A percentile compares a stretch with the other conserved stretches of the same genome.
Evolutionary conservation across 2,888 invertebrate genomes (phyloP).

Genomic region (Horisme vitalbata): DNA sequence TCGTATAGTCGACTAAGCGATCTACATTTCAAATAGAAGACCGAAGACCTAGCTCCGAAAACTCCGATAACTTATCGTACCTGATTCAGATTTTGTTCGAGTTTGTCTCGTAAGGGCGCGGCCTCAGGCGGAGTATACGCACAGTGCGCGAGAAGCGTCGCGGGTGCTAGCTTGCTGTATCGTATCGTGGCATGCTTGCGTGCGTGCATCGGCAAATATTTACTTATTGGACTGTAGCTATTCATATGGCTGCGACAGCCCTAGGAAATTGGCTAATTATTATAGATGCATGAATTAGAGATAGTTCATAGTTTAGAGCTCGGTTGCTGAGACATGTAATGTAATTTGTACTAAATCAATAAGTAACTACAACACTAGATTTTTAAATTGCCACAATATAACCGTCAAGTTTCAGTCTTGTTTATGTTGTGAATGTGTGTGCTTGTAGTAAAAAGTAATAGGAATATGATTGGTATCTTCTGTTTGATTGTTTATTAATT

Average conservation of each 20-base stretch:
- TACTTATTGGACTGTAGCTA: conserved; percentile 15
- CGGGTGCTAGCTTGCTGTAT: conserved; percentile 19
- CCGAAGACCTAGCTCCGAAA: too few species aligned
- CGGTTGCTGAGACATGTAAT: conserved; percentile 44
- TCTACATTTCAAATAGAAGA: too few species aligned
- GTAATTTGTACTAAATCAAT: conserved; percentile 32
- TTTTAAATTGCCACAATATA: conserved; percentile 5
- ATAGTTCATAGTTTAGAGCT: conserved; percentile 62
- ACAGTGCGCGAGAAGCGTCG: conserved; percentile 32
- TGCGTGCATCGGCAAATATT: conserved; percentile 26
- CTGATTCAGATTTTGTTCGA: conserved; percentile 32
- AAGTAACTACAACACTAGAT: conserved; percentile 20
- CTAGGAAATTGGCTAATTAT: conserved; percentile 48
- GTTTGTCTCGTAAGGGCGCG: conserved; percentile 6
- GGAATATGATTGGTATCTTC: conserved; percentile 10
- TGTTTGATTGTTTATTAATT: conserved; percentile 9
- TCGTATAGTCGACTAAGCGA: too few species aligned
- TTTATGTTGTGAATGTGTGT: conserved; percentile 19
- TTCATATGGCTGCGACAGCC: conserved; percentile 21
- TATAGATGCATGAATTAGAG: conserved; percentile 43
- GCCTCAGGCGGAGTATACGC: conserved; percentile 12
- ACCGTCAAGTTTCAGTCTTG: conserved; percentile 4
- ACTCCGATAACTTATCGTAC: conserved; percentile 36
- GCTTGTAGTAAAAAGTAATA: conserved; percentile 6
- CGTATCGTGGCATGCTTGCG: conserved; percentile 48